These are phyloP conservation scores for Alaudala cheleensis DNA, from an alignment of 2,113 vertebrate genomes.

Conservation along the genomic window DNA sequence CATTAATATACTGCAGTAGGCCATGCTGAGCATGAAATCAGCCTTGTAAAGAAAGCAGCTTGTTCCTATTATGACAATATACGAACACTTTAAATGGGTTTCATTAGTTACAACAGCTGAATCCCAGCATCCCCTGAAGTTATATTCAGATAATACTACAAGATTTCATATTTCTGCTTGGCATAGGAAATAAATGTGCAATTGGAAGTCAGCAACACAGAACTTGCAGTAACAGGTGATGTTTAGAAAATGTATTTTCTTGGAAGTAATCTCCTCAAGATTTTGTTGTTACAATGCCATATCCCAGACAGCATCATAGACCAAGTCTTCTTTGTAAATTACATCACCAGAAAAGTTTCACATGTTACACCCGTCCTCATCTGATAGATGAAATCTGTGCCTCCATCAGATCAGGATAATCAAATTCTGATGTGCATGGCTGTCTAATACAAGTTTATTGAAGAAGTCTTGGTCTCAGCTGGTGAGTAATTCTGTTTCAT, in stretches of 20 bases:
- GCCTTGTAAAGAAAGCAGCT: neutral
- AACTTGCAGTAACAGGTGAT: neutral
- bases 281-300: neutral
- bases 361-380: accelerated
- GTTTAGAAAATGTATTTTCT: neutral
- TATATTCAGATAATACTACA: neutral
- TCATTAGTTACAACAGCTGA: neutral
- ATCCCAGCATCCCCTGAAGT: neutral
- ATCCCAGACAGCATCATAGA: neutral
- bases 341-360: neutral
- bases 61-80: neutral
- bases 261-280: neutral
- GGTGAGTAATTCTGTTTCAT: neutral
- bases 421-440: neutral
- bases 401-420: neutral
- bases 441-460: neutral
- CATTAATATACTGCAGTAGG: neutral
- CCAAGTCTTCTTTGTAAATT: neutral
- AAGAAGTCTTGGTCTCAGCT: neutral
- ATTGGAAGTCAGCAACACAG: neutral
- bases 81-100: neutral
- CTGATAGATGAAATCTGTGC: neutral
- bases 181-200: neutral
- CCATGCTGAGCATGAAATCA: neutral
- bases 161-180: neutral